Evolutionary conservation across 2,888 invertebrate species (phyloP).

Genomic region (Pediacus dermestoides): DNA sequence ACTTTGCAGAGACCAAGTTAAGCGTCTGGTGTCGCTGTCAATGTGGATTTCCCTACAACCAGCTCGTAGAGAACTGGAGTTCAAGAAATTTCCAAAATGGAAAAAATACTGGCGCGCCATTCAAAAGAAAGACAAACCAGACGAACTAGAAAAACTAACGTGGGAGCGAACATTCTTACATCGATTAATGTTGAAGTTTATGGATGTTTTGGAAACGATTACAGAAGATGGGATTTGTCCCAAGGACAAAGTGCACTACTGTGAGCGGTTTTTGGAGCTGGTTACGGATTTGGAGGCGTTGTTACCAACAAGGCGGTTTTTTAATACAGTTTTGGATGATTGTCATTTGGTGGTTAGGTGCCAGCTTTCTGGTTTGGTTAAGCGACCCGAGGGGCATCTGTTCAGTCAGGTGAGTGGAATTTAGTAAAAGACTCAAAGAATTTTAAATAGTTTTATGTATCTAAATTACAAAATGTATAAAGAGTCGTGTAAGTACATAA

Average conservation of each 20-base stretch:
- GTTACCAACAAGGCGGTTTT: constrained; percentile 92
- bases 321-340: constrained; percentile 94
- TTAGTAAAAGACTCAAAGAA: not conserved
- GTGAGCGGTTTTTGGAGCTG: constrained; percentile 93
- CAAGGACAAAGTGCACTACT: constrained; percentile 66
- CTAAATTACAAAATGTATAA: too few species aligned
- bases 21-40: constrained; percentile 83
- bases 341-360: constrained; percentile 90
- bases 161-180: constrained; percentile 88
- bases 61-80: constrained; percentile 79
- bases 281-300: constrained; percentile 95
- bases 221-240: constrained; percentile 60
- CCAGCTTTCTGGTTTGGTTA: constrained; percentile 71
- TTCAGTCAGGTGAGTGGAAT: constrained; percentile 77
- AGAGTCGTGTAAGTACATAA: too few species aligned
- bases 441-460: too few species aligned
- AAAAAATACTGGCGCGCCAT: constrained; percentile 88
- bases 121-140: constrained; percentile 77
- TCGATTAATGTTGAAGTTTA: constrained; percentile 82
- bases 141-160: constrained; percentile 63
- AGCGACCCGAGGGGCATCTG: constrained; percentile 79
- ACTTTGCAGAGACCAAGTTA: constrained; percentile 85
- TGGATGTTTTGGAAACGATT: constrained; percentile 74
- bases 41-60: constrained; percentile 91
- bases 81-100: constrained; percentile 84